Conservation (phyloP, 2,797 vertebrate genomes). For the Gila robusta region DNA sequence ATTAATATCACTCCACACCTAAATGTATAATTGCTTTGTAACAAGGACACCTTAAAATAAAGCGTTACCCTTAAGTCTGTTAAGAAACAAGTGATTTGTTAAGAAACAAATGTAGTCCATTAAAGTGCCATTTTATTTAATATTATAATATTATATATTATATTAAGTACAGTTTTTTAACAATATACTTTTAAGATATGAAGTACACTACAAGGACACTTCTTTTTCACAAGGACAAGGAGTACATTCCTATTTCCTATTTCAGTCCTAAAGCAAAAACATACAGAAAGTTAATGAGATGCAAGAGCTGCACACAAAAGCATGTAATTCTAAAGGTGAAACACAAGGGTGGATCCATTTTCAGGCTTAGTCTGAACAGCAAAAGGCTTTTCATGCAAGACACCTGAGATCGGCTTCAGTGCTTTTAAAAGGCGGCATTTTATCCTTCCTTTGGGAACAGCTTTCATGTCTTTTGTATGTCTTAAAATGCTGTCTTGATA, state of each 20-base stretch:
- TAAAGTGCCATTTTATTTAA: not conserved
- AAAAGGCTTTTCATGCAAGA: conserved; percentile 10
- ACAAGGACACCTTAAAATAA: too few species aligned
- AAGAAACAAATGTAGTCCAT: not conserved
- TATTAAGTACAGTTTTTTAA: not conserved
- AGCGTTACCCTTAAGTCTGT: too few species aligned
- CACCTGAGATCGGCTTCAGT: not conserved
- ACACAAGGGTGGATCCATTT: not conserved
- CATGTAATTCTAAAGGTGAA: not conserved
- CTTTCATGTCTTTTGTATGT: not conserved
- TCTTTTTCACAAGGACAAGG: not conserved
- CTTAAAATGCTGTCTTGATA: not conserved
- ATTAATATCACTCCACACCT: too few species aligned
- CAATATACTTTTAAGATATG: not conserved
- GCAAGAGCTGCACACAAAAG: not conserved
- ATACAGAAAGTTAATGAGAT: not conserved
- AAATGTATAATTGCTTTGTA: too few species aligned
- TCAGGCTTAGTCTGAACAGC: conserved; percentile 5
- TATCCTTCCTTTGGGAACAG: conserved; percentile 6
- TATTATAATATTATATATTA: not conserved
- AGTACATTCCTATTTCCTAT: not conserved
- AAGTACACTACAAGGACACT: not conserved
- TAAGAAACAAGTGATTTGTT: too few species aligned
- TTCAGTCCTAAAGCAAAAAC: not conserved
- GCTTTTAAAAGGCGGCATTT: not conserved